A percentile compares a stretch with the other conserved stretches of the same genome.
phyloP scores from a whole-genome alignment of 2,888 invertebrate species.

The Volucella inflata region DNA sequence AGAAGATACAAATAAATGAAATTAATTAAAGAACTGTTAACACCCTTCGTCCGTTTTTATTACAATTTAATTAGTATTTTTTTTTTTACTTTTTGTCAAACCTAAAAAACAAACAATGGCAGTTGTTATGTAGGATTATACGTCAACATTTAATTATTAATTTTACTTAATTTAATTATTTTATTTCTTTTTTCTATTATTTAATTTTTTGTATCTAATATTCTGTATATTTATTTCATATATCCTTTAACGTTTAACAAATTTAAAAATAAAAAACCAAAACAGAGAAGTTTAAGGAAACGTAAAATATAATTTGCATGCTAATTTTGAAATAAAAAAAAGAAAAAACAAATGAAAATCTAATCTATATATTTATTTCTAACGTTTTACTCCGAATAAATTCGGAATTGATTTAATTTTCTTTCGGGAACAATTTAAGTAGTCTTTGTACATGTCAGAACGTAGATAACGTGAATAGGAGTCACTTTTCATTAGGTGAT shows the following conservation, averaged over 20 bases:
- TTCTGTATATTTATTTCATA: conserved; percentile 65
- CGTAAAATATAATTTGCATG: conserved; percentile 37
- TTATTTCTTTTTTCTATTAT: conserved; percentile 12
- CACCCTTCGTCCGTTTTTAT: conserved; percentile 45
- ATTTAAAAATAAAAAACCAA: conserved; percentile 35
- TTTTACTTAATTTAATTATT: conserved; percentile 61
- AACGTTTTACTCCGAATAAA: conserved; percentile 84
- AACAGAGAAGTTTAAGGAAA: neutral
- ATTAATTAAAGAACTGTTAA: conserved; percentile 29
- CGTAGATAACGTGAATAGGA: conserved; percentile 98
- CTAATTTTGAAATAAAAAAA: conserved; percentile 18
- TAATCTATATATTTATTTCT: conserved; percentile 75
- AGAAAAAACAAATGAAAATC: conserved; percentile 28
- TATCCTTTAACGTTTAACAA: conserved; percentile 65
- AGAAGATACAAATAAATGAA: conserved; percentile 25
- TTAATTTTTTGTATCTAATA: conserved; percentile 61
- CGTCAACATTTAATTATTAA: conserved; percentile 72
- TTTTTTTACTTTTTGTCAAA: conserved; percentile 35
- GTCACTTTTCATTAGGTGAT: conserved; percentile 99
- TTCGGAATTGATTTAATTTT: conserved; percentile 89
- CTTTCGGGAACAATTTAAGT: conserved; percentile 97
- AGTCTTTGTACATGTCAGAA: conserved; percentile 99
- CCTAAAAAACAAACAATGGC: conserved; percentile 65
- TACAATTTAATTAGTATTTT: conserved; percentile 10
- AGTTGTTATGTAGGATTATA: conserved; percentile 72